A percentile compares a stretch with the other conserved stretches of the same genome.
These are phyloP conservation scores for Galago senegalensis DNA, from an alignment of 2,797 vertebrate genomes.

Conservation along the genomic window DNA sequence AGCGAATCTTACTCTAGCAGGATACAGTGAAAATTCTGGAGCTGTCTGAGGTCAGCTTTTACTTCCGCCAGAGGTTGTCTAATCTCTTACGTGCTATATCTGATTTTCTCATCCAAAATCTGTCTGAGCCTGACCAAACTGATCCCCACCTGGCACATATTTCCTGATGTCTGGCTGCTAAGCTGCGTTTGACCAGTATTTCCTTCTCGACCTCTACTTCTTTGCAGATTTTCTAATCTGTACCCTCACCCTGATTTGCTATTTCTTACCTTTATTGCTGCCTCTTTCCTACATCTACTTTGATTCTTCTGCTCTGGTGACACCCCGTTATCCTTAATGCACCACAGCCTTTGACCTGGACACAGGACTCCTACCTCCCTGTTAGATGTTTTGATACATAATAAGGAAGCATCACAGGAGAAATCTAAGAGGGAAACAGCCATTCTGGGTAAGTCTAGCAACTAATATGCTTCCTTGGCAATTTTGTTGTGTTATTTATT, in stretches of 20 bases:
- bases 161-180: not conserved
- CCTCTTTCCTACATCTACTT: not conserved
- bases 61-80: slow-evolving; percentile 7
- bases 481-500: too few relatives aligned
- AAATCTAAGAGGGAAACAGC: not conserved
- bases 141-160: not conserved
- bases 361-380: not conserved
- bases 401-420: not conserved
- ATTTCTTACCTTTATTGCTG: not conserved
- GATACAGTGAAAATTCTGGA: slow-evolving; percentile 28
- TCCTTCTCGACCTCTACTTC: slow-evolving; percentile 15
- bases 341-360: not conserved
- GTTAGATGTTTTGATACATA: not conserved
- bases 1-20: not conserved
- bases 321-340: not conserved
- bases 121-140: slow-evolving; percentile 42
- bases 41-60: slow-evolving; percentile 21
- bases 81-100: not conserved
- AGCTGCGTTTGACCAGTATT: not conserved
- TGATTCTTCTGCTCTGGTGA: slow-evolving; percentile 38
- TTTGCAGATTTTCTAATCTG: slow-evolving; percentile 29
- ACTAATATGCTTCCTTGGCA: not conserved
- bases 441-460: not conserved
- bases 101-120: slow-evolving; percentile 42
- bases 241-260: not conserved